Percentiles rank a stretch among this genome's conserved stretches.
These are phyloP conservation scores for Scaptodrosophila latifasciaeformis DNA, from an alignment of 2,888 invertebrate species.

Conservation along the genomic window DNA sequence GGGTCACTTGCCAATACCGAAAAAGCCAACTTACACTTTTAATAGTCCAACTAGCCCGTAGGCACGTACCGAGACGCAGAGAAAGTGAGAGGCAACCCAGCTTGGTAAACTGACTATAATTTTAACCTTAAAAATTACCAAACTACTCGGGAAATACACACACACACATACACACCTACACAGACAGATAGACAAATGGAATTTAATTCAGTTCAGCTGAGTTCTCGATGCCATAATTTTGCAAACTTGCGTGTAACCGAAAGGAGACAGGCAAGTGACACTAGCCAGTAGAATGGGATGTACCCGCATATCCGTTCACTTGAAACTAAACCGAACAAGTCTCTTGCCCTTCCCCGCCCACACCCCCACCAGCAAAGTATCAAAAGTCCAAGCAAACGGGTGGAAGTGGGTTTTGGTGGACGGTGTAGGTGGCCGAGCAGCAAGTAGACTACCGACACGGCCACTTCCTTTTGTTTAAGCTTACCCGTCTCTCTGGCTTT, in stretches of 20 bases:
- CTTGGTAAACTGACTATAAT: conserved; percentile 43
- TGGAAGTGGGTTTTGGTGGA: too few relatives aligned
- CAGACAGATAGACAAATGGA: too few relatives aligned
- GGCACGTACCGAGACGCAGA: background rate
- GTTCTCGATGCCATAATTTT: conserved; percentile 51
- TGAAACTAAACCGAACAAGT: conserved; percentile 19
- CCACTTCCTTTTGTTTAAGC: conserved; percentile 70
- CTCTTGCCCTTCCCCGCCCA: background rate
- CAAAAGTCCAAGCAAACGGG: too few relatives aligned
- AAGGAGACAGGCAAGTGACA: conserved; percentile 55
- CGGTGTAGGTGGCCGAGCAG: too few relatives aligned
- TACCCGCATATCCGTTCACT: conserved; percentile 51
- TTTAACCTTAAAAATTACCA: conserved; percentile 66
- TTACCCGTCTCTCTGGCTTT: conserved; percentile 24
- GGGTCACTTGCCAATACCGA: conserved; percentile 64
- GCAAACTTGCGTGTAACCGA: conserved; percentile 69
- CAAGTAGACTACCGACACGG: conserved; percentile 30
- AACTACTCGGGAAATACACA: too few relatives aligned
- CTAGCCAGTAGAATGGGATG: conserved; percentile 10
- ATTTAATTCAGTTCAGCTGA: conserved; percentile 22
- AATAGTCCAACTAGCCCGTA: conserved; percentile 43
- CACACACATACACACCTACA: too few relatives aligned
- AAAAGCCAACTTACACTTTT: conserved; percentile 64
- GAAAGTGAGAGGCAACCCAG: conserved; percentile 2
- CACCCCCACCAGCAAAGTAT: too few relatives aligned